Evolutionary conservation across 2,888 invertebrate species (phyloP), one percentile per base, ranked within the genome.

Genomic region (Formica aserva): DNA sequence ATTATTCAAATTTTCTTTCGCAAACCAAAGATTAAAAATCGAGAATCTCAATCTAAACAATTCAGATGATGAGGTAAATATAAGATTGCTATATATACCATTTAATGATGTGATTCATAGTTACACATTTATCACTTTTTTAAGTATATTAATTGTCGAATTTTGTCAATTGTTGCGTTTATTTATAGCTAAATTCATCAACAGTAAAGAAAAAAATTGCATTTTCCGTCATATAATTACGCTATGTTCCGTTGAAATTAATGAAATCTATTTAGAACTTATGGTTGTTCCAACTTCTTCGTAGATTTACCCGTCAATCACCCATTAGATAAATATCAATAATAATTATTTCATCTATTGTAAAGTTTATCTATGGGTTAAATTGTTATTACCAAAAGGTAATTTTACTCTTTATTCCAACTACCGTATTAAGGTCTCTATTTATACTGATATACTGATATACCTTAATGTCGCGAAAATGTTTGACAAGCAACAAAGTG

Each of bases 31-130:
- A 52, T 52, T 26, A 26, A 76, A 52, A 65, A 65, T 52, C 35
- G n/a, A n/a, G 76, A 75, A 78, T 85, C 66, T 85, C 69, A 52
- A 55, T 18, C 55, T 11, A 38, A 48, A 3, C 66, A 80, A 63
- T 82, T 78, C 48, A 67, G 83, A 91, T 90, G 88, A 91, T 91
- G 90, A 90, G 87, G 84, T 87, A 87, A 88, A 90, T 55, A 72
- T 60, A 26, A 67, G 32, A 55, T 57, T 22, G 6, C 41, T 15
- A 3, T 45, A 11, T 15, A 3, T 45, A 11, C 4, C 15, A 22
- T 32, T 48, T 26, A 63, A 32, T 45, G 15, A 41, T 29, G 41
- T 22, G 13, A 52, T 2, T n/a, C 18, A 18, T 52, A n/a, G 18
- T 11, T 15, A 13, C 4, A 26, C 35, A 3, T 35, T 55, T 72